Base-by-base conservation (phyloP, 2,888 invertebrate genomes). In the Dicyrtoma fusca region DNA sequence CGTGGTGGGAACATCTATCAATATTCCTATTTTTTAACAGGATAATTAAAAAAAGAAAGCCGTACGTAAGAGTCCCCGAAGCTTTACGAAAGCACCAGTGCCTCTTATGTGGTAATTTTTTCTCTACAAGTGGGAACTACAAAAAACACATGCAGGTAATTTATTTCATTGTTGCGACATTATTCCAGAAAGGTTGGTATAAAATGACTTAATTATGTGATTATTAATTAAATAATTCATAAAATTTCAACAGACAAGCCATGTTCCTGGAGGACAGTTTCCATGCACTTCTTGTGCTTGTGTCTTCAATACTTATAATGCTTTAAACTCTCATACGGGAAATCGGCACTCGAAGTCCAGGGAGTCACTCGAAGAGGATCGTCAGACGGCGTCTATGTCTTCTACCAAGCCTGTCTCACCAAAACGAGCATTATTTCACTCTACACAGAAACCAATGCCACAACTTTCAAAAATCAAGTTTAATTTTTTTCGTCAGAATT, bases 131-230 rank as follows among this genome's bases (percentile, higher is more conserved):
- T 21, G 49, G 70, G 10, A 63, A 53, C 19, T 70, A 47, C 19
- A 62, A 63, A 17, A 70, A 70, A 42, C 70, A 70, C 23, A 49
- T 70, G 63, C 23, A 14, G 63, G 70, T 70, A 47, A 14, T 61
- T 26, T 34, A 1, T 34, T 34, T 5, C 8, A 8, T 34, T 34
- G 8, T 5, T 34, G 34, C n/a, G n/a, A n/a, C n/a, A n/a, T n/a
- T n/a, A n/a, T n/a, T n/a, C n/a, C n/a, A n/a, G n/a, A n/a, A n/a
- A n/a, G n/a, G n/a, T n/a, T n/a, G n/a, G n/a, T n/a, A n/a, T n/a
- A n/a, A n/a, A n/a, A n/a, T n/a, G n/a, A n/a, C n/a, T n/a, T n/a
- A n/a, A n/a, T n/a, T n/a, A n/a, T n/a, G n/a, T n/a, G n/a, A n/a
- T n/a, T 49, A 49, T 4, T 17, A 14, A 62, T 42, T 5, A 5